Percentiles rank a stretch among this genome's conserved stretches.
Conservation (phyloP, 2,888 invertebrate species). For the Microctonus hyperodae region DNA sequence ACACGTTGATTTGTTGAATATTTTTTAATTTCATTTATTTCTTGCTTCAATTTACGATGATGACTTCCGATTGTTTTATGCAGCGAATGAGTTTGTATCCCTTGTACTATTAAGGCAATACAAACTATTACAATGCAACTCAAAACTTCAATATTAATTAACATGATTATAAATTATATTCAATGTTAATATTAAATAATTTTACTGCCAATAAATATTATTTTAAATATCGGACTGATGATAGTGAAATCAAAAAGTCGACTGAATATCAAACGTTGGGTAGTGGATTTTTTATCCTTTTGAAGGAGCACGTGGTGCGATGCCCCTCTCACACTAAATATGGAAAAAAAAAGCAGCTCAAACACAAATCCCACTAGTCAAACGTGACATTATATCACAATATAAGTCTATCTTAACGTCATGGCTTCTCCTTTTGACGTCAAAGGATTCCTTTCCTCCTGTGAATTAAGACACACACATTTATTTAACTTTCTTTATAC, state of each 20-base stretch:
- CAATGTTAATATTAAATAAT: not conserved
- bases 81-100: not conserved
- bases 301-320: constrained; percentile 26
- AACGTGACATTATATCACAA: constrained; percentile 28
- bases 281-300: constrained; percentile 48
- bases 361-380: constrained; percentile 21
- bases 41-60: not conserved
- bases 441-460: constrained; percentile 41
- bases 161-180: not conserved
- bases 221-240: not conserved
- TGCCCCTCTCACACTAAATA: constrained; percentile 16
- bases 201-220: not conserved
- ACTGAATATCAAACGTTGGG: constrained; percentile 19
- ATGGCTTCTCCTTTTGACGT: constrained; percentile 38
- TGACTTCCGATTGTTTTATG: not conserved
- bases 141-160: not conserved
- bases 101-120: not conserved
- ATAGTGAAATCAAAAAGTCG: constrained; percentile 14
- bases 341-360: not conserved
- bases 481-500: constrained; percentile 12
- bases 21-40: not conserved
- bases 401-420: constrained; percentile 36
- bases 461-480: constrained; percentile 21
- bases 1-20: not conserved
- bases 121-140: not conserved